These are phyloP conservation scores for Columba livia DNA, from an alignment of 2,113 vertebrate species.

Conservation along the genomic window DNA sequence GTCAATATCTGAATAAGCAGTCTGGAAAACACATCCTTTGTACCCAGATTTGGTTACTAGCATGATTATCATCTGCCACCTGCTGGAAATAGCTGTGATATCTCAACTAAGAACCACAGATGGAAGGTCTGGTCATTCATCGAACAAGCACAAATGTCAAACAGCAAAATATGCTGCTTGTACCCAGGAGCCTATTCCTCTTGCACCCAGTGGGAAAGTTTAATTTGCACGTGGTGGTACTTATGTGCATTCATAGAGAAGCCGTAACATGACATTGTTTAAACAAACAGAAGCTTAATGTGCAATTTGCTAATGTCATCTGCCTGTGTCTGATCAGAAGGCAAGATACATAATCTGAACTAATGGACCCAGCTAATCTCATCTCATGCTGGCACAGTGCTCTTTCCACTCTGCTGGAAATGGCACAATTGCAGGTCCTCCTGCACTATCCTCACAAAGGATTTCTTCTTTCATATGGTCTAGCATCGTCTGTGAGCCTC, in stretches of 20 bases:
- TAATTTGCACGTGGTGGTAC: neutral
- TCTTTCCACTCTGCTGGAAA: neutral
- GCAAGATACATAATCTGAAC: neutral
- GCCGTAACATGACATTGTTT: neutral
- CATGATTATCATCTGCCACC: conserved; percentile 48
- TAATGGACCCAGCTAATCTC: neutral
- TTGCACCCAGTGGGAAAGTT: neutral
- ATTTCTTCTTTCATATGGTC: neutral
- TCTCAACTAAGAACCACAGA: neutral
- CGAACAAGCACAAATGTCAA: neutral
- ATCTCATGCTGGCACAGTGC: neutral
- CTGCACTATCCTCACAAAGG: neutral
- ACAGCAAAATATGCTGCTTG: neutral
- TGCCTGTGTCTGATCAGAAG: neutral
- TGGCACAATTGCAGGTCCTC: neutral
- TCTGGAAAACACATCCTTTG: conserved; percentile 31
- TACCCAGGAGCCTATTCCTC: neutral
- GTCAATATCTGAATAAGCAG: neutral
- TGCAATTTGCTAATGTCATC: neutral
- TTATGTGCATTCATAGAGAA: neutral
- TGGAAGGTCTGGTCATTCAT: neutral
- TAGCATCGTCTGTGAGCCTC: neutral
- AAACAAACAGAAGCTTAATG: neutral
- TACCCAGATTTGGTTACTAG: neutral
- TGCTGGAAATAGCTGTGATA: conserved; percentile 53